Percentiles rank a stretch among this genome's conserved stretches.
phyloP scores from a whole-genome alignment of 2,797 vertebrate genomes.

The Danio jaintianensis region DNA sequence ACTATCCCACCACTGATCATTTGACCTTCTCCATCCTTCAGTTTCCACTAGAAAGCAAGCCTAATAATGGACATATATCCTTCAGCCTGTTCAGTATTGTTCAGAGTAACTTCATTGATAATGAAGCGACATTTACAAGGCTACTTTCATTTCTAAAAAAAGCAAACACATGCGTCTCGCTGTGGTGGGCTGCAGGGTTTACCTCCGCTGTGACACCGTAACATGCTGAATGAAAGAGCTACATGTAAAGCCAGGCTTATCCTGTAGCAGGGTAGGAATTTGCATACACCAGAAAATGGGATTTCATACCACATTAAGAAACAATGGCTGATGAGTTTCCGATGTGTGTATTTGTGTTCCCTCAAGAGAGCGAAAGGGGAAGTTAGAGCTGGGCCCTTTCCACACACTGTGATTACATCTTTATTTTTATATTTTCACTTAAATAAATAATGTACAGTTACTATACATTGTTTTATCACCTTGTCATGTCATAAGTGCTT shows the following conservation, averaged over 20 bases:
- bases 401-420: neutral
- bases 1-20: neutral
- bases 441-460: too few species aligned
- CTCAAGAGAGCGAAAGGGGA: conserved; percentile 28
- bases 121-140: conserved; percentile 26
- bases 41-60: conserved; percentile 27
- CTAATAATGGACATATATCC: conserved; percentile 15
- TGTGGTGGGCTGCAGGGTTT: conserved; percentile 16
- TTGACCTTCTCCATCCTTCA: conserved; percentile 47
- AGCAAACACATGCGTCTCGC: neutral
- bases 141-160: conserved; percentile 2
- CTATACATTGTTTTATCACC: too few species aligned
- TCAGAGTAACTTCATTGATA: conserved; percentile 16
- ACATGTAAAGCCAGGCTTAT: conserved; percentile 59
- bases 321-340: conserved; percentile 79
- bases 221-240: conserved; percentile 74
- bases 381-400: neutral
- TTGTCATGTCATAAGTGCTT: too few species aligned
- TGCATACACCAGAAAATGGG: conserved; percentile 65
- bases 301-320: conserved; percentile 82
- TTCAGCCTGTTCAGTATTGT: neutral
- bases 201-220: conserved; percentile 52
- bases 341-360: conserved; percentile 30
- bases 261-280: conserved; percentile 46
- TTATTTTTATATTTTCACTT: too few species aligned